Base-by-base conservation (phyloP, 2,888 invertebrate species). In the Psylliodes chrysocephalus region DNA sequence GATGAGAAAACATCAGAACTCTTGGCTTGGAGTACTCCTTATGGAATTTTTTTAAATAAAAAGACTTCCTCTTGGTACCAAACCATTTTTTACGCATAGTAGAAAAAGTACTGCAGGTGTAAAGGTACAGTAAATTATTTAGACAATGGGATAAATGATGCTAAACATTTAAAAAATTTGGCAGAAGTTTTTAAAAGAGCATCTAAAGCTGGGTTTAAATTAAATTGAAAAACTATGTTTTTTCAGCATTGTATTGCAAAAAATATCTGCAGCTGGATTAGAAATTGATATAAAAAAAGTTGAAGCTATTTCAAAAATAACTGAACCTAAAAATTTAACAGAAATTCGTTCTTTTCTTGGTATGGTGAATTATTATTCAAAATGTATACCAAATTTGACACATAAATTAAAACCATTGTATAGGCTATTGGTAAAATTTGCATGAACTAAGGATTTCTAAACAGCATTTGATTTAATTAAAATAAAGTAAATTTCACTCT, bases 401-500 rank as follows among this genome's bases (percentile, higher is more conserved):
- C n/a, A n/a, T n/a, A n/a, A n/a, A n/a, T n/a, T n/a, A n/a, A n/a
- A n/a, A n/a, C n/a, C n/a, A n/a, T n/a, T n/a, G n/a, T n/a, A n/a
- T n/a, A n/a, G n/a, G n/a, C n/a, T n/a, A n/a, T n/a, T n/a, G n/a
- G n/a, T n/a, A n/a, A 19, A 28, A 4, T 77, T 73, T 28, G 49
- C 65, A 8, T 79, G 79, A 78, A 67, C 30, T 10, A 33, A 35
- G 5, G 47, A 47, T 1, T 54, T 47, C 19, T 38, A 61, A 17
- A 18, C 3, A 28, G 30, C 54, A 8, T 61, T 61, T 55, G 47
- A 54, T n/a, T n/a, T n/a, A n/a, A n/a, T n/a, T n/a, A n/a, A n/a
- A n/a, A n/a, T n/a, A n/a, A n/a, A n/a, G n/a, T n/a, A n/a, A n/a
- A n/a, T n/a, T n/a, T n/a, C n/a, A n/a, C n/a, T n/a, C n/a, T n/a